phyloP scores from a whole-genome alignment of 2,113 vertebrate genomes.

The Paradoxurus hermaphroditus region DNA sequence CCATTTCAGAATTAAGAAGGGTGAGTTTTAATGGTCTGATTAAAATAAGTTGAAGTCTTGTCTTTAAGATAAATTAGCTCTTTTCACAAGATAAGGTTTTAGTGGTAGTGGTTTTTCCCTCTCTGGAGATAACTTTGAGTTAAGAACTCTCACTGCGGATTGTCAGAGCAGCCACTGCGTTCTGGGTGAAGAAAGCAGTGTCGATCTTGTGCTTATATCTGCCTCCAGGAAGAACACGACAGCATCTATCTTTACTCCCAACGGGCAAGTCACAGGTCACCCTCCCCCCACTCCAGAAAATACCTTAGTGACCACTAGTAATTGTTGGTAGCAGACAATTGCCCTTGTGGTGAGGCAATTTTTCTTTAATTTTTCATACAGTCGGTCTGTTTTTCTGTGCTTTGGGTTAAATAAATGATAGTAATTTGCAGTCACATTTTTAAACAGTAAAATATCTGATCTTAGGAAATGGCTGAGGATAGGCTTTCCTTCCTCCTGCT shows the following conservation, averaged over 20 bases:
- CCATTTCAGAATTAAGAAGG: conserved; percentile 12
- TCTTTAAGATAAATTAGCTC: conserved; percentile 34
- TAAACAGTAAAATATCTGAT: background rate
- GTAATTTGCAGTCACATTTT: background rate
- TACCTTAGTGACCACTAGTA: background rate
- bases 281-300: background rate
- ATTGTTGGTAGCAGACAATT: background rate
- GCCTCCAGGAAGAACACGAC: background rate
- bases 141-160: background rate
- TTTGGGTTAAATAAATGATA: background rate
- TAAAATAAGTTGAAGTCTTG: conserved; percentile 41
- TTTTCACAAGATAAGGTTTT: background rate
- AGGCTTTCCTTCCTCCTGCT: background rate
- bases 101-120: background rate
- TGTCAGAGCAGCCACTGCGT: background rate
- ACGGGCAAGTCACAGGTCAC: background rate
- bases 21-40: conserved; percentile 17
- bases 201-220: fast-evolving
- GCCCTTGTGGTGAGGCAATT: background rate
- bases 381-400: background rate
- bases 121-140: background rate
- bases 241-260: background rate
- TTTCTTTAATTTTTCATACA: background rate
- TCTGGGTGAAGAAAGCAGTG: background rate
- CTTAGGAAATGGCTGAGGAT: background rate